Percentiles rank a stretch among this genome's conserved stretches.
Conservation (phyloP, 1,140 invertebrate species). For the Panulirus ornatus region DNA sequence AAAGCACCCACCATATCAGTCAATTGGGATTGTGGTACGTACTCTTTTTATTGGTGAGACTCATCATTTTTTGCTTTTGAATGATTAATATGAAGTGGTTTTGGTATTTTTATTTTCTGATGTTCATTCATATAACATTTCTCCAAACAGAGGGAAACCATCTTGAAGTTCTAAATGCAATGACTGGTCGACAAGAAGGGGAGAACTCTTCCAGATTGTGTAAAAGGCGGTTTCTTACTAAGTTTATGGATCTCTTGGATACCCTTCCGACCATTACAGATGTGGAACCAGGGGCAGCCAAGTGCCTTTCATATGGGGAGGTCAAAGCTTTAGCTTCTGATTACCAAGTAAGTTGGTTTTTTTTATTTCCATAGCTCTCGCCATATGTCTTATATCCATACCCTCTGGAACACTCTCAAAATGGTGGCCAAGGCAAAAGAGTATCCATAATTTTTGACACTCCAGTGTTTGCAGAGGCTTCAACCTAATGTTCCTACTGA, state of each 20-base stretch:
- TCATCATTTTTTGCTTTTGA: too few species aligned
- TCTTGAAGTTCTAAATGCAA: slow-evolving; percentile 89
- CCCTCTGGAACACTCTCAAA: too few species aligned
- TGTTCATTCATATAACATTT: slow-evolving; percentile 27
- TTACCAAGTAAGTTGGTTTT: slow-evolving; percentile 51
- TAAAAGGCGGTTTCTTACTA: slow-evolving; percentile 87
- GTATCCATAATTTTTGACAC: too few species aligned
- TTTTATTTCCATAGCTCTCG: too few species aligned
- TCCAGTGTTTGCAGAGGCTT: too few species aligned
- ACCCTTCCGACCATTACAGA: slow-evolving; percentile 61
- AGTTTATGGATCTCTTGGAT: slow-evolving; percentile 82
- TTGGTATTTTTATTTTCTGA: background rate
- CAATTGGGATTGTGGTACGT: slow-evolving; percentile 87
- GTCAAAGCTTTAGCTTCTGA: slow-evolving; percentile 54
- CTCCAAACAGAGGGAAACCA: slow-evolving; percentile 78
- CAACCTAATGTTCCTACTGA: too few species aligned
- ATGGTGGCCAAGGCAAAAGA: too few species aligned
- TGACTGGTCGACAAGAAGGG: slow-evolving; percentile 87
- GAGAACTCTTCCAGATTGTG: slow-evolving; percentile 86
- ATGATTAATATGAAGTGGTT: too few species aligned
- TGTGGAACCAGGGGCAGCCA: slow-evolving; percentile 31
- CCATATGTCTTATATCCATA: background rate
- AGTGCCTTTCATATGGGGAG: slow-evolving; percentile 60
- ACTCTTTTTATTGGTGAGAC: too few species aligned
- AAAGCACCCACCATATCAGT: slow-evolving; percentile 93